Percentiles rank a stretch among this genome's conserved stretches.
phyloP scores from a whole-genome alignment of 2,797 vertebrate species.

The Fistularia commersonii region DNA sequence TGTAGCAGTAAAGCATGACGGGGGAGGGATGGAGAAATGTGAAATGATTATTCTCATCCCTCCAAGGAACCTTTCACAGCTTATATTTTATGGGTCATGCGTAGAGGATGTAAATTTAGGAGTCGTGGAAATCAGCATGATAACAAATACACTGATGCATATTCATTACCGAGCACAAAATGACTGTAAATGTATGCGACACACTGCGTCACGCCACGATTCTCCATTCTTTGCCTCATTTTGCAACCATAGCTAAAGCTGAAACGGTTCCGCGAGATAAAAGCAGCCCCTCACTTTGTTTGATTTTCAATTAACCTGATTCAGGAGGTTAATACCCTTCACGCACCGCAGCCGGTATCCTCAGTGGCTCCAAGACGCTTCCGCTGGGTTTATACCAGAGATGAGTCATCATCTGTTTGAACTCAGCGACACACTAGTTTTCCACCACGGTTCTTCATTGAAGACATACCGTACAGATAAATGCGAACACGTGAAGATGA shows the following conservation, averaged over 20 bases:
- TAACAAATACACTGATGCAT: conserved; percentile 19
- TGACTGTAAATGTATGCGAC: background rate
- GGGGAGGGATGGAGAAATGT: too few relatives aligned
- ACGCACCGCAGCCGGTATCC: conserved; percentile 5
- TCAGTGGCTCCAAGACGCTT: conserved; percentile 9
- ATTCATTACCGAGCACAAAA: conserved; percentile 12
- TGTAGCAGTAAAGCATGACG: too few relatives aligned
- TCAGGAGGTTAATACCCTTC: conserved; percentile 38
- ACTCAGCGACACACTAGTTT: conserved; percentile 12
- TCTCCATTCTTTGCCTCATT: conserved; percentile 3
- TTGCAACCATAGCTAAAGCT: conserved; percentile 9
- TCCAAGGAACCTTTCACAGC: too few relatives aligned
- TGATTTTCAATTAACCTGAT: conserved; percentile 59
- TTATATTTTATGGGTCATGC: too few relatives aligned
- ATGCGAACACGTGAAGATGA: too few relatives aligned
- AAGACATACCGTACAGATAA: too few relatives aligned
- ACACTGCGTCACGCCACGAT: background rate
- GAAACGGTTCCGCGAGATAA: conserved; percentile 17
- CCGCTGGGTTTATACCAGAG: conserved; percentile 5
- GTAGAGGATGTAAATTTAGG: conserved; percentile 22
- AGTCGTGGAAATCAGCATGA: conserved; percentile 34
- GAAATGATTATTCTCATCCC: too few relatives aligned
- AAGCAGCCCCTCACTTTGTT: conserved; percentile 27
- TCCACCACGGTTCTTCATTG: conserved; percentile 2
- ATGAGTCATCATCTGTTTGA: conserved; percentile 39